Percentiles rank a stretch among this genome's conserved stretches.
Evolutionary conservation across 2,797 vertebrate species (phyloP).

Genomic region (Schizopygopsis malacanthus): DNA sequence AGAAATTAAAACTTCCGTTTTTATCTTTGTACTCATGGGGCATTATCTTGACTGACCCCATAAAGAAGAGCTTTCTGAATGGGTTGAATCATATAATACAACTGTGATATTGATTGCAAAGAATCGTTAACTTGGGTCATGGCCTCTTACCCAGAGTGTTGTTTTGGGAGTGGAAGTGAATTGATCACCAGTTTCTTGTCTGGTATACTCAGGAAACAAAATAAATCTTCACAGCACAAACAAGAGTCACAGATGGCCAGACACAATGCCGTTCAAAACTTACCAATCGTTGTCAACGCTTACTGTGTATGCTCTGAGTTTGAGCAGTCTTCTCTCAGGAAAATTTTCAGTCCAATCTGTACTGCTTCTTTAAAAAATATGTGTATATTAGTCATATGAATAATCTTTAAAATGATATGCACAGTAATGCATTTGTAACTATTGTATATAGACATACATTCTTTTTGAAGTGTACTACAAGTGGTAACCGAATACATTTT

Average conservation of each 20-base stretch:
- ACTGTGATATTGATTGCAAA: conserved; percentile 28
- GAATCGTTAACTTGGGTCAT: conserved; percentile 60
- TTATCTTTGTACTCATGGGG: neutral
- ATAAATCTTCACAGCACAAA: neutral
- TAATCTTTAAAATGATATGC: neutral
- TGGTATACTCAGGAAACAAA: conserved; percentile 3
- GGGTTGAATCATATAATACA: conserved; percentile 1
- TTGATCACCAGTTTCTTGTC: conserved; percentile 59
- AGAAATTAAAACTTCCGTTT: conserved; percentile 2
- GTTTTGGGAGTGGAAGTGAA: conserved; percentile 64
- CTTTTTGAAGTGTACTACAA: neutral
- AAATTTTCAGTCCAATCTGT: neutral
- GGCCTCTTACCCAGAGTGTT: conserved; percentile 61
- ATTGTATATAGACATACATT: neutral
- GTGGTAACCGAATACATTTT: no score
- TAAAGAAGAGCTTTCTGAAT: neutral
- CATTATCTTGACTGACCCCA: neutral
- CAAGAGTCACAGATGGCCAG: conserved; percentile 27
- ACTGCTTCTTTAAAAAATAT: neutral
- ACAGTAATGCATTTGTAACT: neutral
- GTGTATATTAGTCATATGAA: neutral
- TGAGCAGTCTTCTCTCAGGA: neutral
- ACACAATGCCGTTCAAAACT: neutral
- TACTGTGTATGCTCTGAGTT: neutral
- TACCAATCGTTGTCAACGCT: neutral